Evolutionary conservation across 2,888 invertebrate genomes (phyloP).

Genomic region (Lampropteryx suffumata): DNA sequence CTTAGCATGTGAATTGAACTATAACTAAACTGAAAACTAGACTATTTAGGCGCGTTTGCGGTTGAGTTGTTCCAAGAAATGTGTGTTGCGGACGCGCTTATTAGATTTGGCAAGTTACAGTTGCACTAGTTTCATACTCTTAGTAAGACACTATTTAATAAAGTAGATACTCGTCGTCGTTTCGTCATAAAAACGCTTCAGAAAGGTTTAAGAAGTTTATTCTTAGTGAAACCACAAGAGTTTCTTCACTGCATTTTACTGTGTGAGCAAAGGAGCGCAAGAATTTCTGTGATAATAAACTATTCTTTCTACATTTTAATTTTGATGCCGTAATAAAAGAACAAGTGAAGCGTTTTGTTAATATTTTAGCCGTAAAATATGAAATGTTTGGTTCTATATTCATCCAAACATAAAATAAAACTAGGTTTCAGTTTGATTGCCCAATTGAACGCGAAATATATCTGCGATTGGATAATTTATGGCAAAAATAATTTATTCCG

Average conservation of each 20-base stretch:
- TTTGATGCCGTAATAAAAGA: background rate
- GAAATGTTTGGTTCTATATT: background rate
- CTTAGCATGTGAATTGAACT: no score
- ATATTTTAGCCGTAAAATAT: background rate
- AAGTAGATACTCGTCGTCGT: no score
- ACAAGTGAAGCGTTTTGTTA: background rate
- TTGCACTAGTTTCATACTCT: no score
- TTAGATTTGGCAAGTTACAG: no score
- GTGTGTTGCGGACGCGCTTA: no score
- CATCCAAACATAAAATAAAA: slow-evolving; percentile 10
- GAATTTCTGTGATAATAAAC: background rate
- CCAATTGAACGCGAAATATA: slow-evolving; percentile 16
- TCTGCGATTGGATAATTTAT: slow-evolving; percentile 13
- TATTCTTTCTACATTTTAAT: background rate
- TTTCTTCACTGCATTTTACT: slow-evolving; percentile 2
- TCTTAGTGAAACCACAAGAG: slow-evolving; percentile 7
- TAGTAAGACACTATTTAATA: no score
- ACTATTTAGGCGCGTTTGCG: no score
- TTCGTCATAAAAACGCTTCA: slow-evolving; percentile 6
- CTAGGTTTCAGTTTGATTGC: slow-evolving; percentile 7
- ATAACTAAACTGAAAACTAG: no score
- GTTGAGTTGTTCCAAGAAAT: no score
- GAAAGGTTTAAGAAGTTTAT: slow-evolving; percentile 5
- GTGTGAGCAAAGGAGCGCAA: background rate
- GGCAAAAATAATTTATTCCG: slow-evolving; percentile 13